Evolutionary conservation across 2,797 vertebrate species (phyloP), one percentile per base, ranked within the genome.

Genomic region (Pachyuromys duprasi): DNA sequence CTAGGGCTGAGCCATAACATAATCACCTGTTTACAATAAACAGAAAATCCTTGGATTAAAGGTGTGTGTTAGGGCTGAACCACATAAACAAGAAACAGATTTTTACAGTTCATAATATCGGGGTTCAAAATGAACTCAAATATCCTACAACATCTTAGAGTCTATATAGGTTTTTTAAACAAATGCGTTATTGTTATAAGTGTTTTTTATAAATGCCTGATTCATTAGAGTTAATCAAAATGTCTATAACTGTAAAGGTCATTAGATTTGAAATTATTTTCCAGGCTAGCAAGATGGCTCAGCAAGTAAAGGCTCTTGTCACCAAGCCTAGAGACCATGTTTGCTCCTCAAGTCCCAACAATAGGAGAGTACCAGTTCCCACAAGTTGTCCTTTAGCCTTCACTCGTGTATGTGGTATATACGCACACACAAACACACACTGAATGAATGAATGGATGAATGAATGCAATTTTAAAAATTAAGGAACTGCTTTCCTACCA

Each of bases 191-290:
- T 90, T 78, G 33, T 18, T 55, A 20, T 86, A 49, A 49, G 8
- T 49, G 49, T 8, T 89, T 96, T 94, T 78, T 63, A 45, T 75
- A 49, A 49, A 49, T 49, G 3, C 67, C 82, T 42, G 76, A 74
- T 92, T 91, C 80, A 90, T 33, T 86, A 17, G 84, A 81, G 49
- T 49, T 95, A 45, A 55, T 24, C 67, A 95, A 83, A 67, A 1
- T 42, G n/a, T 86, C 31, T 39, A 94, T 65, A 89, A 91, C 5
- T 55, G 0, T 5, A 9, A 39, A 67, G 67, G 17, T 26, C 31
- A 90, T 33, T 78, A 53, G 22, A 20, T 93, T 74, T 95, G 42
- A 90, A 45, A 90, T 4, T 67, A 74, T 17, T 74, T 87, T 53
- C 28, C 49, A 80, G 28, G 26, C 31, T 20, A 33, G 76, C 14